Base-by-base conservation (phyloP, 2,888 invertebrate species). In the Hydrotaea diabolus region DNA sequence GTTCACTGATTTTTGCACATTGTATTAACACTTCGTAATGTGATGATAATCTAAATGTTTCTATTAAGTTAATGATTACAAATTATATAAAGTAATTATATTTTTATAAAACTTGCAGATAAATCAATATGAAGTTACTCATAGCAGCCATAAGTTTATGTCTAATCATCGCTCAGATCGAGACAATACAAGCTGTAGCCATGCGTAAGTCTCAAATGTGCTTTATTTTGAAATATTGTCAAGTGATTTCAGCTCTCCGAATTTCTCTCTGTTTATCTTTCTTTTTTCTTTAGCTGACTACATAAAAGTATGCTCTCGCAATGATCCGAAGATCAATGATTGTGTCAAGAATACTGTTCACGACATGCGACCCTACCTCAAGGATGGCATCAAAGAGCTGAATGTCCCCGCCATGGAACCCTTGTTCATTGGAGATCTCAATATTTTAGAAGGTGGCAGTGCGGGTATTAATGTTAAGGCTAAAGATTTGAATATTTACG, bases 381-480 rank as follows among this genome's bases (percentile, higher is more conserved):
- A 92, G 0, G 89, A 93, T 5, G 96, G 96, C 9, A 95, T 96
- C 49, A 94, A 94, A 0, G 95, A 95, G 88, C 91, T 96, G 8
- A 93, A 94, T 36, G 94, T 96, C 13, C 96, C 96, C 0, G 93
- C 94, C 0, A 92, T 96, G 87, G 96, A 96, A 85, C 96, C 96
- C 0, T 94, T 96, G 82, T 92, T 91, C 26, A 93, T 96, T 13
- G 95, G 96, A 0, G 94, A 95, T 43, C 92, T 96, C 74, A 94
- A 94, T 81, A 94, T 96, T 73, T 94, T 95, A 89, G 94, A 96
- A 86, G 94, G 94, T 0, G 89, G 92, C 26, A 83, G 88, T 2
- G 79, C 78, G 0, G 91, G 92, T 2, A 87, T 92, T 3, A 91
- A 89, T 31, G 90, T 91, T 8, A 90, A 87, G 81, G 91, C 90